Base-by-base conservation (phyloP, 2,888 invertebrate genomes). In the Strigamia transsilvanica region DNA sequence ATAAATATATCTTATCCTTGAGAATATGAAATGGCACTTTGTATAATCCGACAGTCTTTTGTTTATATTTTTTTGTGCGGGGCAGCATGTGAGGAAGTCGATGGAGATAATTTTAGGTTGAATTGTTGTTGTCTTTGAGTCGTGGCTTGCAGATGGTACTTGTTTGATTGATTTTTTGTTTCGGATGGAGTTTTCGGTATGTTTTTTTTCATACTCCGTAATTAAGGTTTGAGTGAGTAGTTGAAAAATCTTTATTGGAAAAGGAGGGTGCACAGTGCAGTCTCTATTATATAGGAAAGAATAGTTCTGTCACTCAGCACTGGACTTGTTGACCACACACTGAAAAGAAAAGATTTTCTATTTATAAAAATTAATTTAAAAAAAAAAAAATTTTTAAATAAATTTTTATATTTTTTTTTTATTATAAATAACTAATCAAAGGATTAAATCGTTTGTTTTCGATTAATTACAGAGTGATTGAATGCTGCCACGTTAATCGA, bases 281-380 rank as follows among this genome's bases (percentile, higher is more conserved):
- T 66, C 27, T 73, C 73, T 73, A 73, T 73, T 73, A 73, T 73
- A n/a, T 23, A 12, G 32, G 3, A 73, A 73, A 73, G 73, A 73
- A 73, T 73, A 73, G 27, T 73, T 73, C 73, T 73, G 73, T 73
- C 73, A 73, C 73, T 73, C 73, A 73, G 7, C 73, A 73, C 3
- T 32, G 73, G 32, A 73, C 32, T 73, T 73, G 73, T 32, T 73
- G 73, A 73, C 73, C 73, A 73, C 73, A 73, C 73, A 73, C 12
- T 21, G 21, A 66, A 12, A 73, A 73, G 32, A 73, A 32, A 73
- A 27, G 32, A 32, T 73, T 73, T 73, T 66, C 21, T 21, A 46
- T 46, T 46, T 46, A 46, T 13, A 66, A 66, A n/a, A 2, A 21
- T 66, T 66, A n/a, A n/a, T 18, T 61, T 61, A 10, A 9, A 61